Conservation (phyloP, 2,113 vertebrate species). For the Arenaria interpres region DNA sequence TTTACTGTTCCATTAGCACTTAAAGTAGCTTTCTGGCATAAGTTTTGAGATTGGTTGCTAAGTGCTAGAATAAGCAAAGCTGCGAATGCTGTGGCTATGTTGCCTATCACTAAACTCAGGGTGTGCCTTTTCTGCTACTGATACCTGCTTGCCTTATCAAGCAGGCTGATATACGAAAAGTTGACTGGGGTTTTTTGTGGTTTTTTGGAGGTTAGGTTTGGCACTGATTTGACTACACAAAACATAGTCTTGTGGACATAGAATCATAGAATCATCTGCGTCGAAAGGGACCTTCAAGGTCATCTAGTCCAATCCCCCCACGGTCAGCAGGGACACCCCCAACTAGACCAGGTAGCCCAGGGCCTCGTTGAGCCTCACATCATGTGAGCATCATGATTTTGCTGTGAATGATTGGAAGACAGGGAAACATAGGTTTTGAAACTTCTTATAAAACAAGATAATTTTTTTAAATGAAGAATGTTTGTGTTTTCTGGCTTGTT, state of each 20-base stretch:
- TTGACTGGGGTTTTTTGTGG: not conserved
- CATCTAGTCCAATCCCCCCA: too few species aligned
- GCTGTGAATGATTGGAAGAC: not conserved
- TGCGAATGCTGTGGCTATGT: not conserved
- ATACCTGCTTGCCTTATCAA: not conserved
- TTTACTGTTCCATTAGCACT: not conserved
- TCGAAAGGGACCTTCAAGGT: too few species aligned
- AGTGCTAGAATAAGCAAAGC: not conserved
- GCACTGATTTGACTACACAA: not conserved
- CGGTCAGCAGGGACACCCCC: too few species aligned
- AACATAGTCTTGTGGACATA: not conserved
- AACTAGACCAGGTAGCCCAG: too few species aligned
- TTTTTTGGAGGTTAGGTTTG: not conserved
- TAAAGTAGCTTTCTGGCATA: not conserved
- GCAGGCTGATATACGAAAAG: not conserved
- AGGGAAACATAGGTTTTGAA: not conserved
- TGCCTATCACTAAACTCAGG: not conserved
- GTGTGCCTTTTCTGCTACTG: not conserved
- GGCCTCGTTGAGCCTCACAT: too few species aligned
- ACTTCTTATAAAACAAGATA: not conserved
- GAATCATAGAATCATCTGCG: too few species aligned
- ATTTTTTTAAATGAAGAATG: not conserved
- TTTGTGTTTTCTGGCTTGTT: not conserved
- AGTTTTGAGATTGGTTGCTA: not conserved
- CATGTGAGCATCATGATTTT: not conserved